Percentiles rank a stretch among this genome's conserved stretches.
These are phyloP conservation scores for Junonia oenone DNA, from an alignment of 2,888 invertebrate genomes.

Conservation along the genomic window DNA sequence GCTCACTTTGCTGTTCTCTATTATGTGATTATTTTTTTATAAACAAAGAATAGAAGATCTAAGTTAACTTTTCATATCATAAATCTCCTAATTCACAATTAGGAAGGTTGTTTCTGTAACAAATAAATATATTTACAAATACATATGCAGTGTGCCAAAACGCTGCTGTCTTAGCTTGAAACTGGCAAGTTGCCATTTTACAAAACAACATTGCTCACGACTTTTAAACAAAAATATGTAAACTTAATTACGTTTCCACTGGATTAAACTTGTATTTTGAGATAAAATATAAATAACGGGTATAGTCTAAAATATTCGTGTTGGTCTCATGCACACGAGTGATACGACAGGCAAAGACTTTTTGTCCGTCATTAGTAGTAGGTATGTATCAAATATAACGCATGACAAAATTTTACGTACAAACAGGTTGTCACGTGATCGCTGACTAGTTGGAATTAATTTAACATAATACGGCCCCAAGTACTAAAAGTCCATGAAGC, in stretches of 20 bases:
- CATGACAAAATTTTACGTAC: too few species aligned
- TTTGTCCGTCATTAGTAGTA: too few species aligned
- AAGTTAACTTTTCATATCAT: not conserved
- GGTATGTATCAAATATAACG: too few species aligned
- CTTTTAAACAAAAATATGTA: slow-evolving; percentile 3
- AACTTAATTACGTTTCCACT: not conserved
- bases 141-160: slow-evolving; percentile 5
- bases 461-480: too few species aligned
- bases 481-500: too few species aligned
- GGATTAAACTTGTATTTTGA: not conserved
- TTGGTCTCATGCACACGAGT: too few species aligned
- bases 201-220: slow-evolving; percentile 6
- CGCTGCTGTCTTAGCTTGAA: not conserved
- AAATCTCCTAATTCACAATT: not conserved
- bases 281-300: too few species aligned
- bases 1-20: not conserved
- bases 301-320: too few species aligned
- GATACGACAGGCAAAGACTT: too few species aligned
- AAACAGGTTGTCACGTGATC: too few species aligned
- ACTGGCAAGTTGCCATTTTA: slow-evolving; percentile 15
- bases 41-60: not conserved
- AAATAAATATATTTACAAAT: slow-evolving; percentile 9
- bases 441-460: too few species aligned
- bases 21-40: not conserved
- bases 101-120: not conserved